Conservation (phyloP, 2,797 vertebrate genomes). For the Peromyscus eremicus region DNA sequence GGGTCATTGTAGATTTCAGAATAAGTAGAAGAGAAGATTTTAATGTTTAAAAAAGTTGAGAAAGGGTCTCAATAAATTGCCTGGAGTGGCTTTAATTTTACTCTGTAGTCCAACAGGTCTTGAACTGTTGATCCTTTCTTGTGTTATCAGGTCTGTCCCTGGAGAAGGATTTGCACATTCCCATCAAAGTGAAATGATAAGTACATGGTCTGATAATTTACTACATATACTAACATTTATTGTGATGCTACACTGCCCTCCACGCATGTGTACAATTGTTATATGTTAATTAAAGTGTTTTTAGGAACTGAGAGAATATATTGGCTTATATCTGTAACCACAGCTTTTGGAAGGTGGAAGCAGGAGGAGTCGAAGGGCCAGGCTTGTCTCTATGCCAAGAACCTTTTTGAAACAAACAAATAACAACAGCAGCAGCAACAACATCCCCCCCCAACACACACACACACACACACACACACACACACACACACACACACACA, state of each 20-base stretch:
- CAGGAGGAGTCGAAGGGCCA: not conserved
- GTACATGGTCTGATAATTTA: not conserved
- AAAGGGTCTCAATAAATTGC: not conserved
- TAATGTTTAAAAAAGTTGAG: not conserved
- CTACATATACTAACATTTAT: not conserved
- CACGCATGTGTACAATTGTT: not conserved
- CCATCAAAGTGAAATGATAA: not conserved
- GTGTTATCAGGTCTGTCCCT: not conserved
- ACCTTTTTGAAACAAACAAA: not conserved
- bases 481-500: not conserved
- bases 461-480: not conserved
- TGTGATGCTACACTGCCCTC: not conserved
- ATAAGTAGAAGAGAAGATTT: not conserved
- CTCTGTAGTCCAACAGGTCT: not conserved
- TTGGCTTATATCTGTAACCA: not conserved
- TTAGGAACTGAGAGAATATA: conserved; percentile 1
- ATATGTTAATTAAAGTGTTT: conserved; percentile 9
- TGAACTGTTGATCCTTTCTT: not conserved
- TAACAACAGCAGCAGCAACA: not conserved
- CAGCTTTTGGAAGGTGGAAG: not conserved
- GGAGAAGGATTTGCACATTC: not conserved
- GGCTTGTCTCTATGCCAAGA: not conserved
- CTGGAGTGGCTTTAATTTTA: not conserved
- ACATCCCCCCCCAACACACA: not conserved
- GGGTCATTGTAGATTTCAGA: not conserved